A percentile compares a stretch with the other conserved stretches of the same genome.
Conservation (phyloP, 2,797 vertebrate genomes). For the Oophaga sylvatica region DNA sequence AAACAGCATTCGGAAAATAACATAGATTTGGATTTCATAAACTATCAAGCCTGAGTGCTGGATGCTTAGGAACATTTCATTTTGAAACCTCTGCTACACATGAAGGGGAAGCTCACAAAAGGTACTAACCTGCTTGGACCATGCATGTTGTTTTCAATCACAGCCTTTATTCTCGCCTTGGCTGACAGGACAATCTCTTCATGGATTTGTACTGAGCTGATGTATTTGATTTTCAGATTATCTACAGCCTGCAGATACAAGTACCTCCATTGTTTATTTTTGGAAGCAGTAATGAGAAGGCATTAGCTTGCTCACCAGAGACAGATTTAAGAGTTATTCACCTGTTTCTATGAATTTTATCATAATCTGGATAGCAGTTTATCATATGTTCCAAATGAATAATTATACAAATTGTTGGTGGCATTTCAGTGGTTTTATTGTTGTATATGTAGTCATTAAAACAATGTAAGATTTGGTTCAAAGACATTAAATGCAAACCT, state of each 20-base stretch:
- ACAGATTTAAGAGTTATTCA: conserved; percentile 68
- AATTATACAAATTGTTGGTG: background rate
- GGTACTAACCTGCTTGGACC: conserved; percentile 66
- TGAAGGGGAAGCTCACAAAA: conserved; percentile 49
- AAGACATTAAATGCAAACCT: background rate
- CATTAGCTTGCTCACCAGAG: conserved; percentile 66
- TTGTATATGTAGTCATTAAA: background rate
- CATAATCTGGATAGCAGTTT: background rate
- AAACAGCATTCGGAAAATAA: background rate
- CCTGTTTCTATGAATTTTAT: conserved; percentile 43
- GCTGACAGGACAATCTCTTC: conserved; percentile 73
- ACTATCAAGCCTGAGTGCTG: background rate
- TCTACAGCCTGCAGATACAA: conserved; percentile 74
- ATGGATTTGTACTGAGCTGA: conserved; percentile 69
- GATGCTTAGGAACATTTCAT: conserved; percentile 14
- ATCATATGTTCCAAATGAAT: background rate
- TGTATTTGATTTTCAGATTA: conserved; percentile 75
- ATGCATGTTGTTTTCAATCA: conserved; percentile 67
- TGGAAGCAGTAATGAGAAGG: conserved; percentile 69
- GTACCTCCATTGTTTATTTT: conserved; percentile 72
- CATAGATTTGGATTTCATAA: conserved; percentile 3
- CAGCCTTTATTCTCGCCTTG: conserved; percentile 70
- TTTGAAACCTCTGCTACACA: conserved; percentile 5
- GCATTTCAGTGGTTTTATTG: background rate
- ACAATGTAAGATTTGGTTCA: background rate